Evolutionary conservation across 2,113 vertebrate species (phyloP).

Genomic region (Mungos mungo): DNA sequence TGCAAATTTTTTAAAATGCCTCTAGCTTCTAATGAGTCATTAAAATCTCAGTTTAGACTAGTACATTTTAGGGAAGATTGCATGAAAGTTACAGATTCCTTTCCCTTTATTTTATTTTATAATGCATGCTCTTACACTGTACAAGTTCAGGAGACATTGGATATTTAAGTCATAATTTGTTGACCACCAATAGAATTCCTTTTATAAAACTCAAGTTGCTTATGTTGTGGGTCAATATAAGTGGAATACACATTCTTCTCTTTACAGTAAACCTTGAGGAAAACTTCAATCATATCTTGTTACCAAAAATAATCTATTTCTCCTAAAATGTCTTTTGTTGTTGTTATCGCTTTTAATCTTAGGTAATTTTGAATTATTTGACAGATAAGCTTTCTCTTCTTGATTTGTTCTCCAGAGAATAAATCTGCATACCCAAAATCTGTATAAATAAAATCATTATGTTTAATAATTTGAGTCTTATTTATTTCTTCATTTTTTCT

Average conservation of each 20-base stretch:
- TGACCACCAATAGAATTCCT: neutral
- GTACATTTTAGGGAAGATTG: neutral
- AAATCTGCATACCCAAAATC: neutral
- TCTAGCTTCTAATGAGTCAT: neutral
- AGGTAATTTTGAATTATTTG: neutral
- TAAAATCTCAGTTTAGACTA: neutral
- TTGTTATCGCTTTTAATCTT: neutral
- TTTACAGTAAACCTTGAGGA: neutral
- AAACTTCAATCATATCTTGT: neutral
- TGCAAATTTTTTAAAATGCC: neutral
- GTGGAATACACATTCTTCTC: neutral
- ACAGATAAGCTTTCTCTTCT: neutral
- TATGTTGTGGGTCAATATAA: neutral
- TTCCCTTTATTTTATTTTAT: neutral
- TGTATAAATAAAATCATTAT: neutral
- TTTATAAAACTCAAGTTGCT: neutral
- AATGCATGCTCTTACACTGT: neutral
- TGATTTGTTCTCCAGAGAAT: neutral
- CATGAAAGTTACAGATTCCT: neutral
- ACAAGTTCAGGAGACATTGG: neutral
- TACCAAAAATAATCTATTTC: neutral
- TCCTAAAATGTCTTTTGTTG: neutral
- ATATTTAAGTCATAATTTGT: neutral
- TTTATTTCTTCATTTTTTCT: neutral
- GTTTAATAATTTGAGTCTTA: neutral